phyloP scores from a whole-genome alignment of 1,140 invertebrate species.

The Polypedilum vanderplanki region DNA sequence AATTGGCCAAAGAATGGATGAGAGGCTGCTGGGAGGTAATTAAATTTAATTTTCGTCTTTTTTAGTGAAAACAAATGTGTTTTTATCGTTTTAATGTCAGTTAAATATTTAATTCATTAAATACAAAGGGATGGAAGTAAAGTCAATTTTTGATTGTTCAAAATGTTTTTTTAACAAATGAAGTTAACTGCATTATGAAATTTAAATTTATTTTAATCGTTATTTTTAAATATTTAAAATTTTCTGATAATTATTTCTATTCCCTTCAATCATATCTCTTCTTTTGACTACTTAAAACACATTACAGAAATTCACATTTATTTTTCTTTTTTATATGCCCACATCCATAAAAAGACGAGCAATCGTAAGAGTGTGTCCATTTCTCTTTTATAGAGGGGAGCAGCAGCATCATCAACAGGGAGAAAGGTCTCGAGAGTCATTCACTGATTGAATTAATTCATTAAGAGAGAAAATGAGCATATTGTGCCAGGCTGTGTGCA shows the following conservation, averaged over 20 bases:
- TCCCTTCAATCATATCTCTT: too few relatives aligned
- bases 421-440: background rate
- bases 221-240: too few relatives aligned
- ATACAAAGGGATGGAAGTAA: too few relatives aligned
- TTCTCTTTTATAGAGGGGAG: too few relatives aligned
- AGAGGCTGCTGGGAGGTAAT: background rate
- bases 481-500: background rate
- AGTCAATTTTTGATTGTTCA: too few relatives aligned
- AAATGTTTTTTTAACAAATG: too few relatives aligned
- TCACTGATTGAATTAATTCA: constrained; percentile 13
- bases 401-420: background rate
- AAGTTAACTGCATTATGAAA: too few relatives aligned
- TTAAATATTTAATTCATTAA: constrained; percentile 17
- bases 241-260: too few relatives aligned
- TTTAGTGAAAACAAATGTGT: background rate
- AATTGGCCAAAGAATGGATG: background rate
- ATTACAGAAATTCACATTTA: too few relatives aligned
- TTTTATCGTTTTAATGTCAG: background rate
- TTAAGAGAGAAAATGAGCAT: background rate
- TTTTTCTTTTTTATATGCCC: background rate
- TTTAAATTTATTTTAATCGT: too few relatives aligned
- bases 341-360: background rate
- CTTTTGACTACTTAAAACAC: too few relatives aligned
- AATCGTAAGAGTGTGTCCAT: background rate
- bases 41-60: constrained; percentile 15